Evolutionary conservation across 2,888 invertebrate genomes (phyloP).

Genomic region (Dynastes maya): DNA sequence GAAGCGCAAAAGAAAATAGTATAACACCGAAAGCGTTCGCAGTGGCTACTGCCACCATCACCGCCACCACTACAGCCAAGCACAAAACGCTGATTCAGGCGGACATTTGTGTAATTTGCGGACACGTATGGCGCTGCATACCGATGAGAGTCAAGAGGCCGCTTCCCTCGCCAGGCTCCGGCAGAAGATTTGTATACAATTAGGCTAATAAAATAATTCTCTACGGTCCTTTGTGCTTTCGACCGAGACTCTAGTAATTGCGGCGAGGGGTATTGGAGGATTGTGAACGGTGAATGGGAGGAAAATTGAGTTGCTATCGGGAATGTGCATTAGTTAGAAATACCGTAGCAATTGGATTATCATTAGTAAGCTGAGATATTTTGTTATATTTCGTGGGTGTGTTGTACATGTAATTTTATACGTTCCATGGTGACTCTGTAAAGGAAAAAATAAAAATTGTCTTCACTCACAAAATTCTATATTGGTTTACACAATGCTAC

Average conservation of each 20-base stretch:
- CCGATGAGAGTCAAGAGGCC: constrained; percentile 35
- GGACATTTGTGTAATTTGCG: constrained; percentile 49
- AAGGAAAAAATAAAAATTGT: too few species aligned
- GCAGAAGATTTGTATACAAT: constrained; percentile 42
- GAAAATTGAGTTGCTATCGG: not conserved
- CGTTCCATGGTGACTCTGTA: too few species aligned
- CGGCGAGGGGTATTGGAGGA: not conserved
- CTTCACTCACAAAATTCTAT: too few species aligned
- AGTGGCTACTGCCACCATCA: too few species aligned
- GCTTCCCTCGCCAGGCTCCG: constrained; percentile 11
- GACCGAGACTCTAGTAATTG: constrained; percentile 22
- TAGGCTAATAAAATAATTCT: constrained; percentile 45
- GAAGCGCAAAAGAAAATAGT: not conserved
- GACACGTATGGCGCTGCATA: constrained; percentile 41
- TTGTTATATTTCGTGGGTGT: too few species aligned
- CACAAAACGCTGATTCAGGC: constrained; percentile 48
- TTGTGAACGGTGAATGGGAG: not conserved
- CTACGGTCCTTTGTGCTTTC: constrained; percentile 23
- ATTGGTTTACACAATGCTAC: too few species aligned
- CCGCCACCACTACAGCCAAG: not conserved
- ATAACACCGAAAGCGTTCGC: not conserved
- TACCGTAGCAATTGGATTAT: too few species aligned
- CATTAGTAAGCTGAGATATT: too few species aligned
- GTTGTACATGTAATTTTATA: too few species aligned
- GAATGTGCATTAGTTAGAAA: too few species aligned